Evolutionary conservation across 2,797 vertebrate species (phyloP).

Genomic region (Furcifer pardalis): DNA sequence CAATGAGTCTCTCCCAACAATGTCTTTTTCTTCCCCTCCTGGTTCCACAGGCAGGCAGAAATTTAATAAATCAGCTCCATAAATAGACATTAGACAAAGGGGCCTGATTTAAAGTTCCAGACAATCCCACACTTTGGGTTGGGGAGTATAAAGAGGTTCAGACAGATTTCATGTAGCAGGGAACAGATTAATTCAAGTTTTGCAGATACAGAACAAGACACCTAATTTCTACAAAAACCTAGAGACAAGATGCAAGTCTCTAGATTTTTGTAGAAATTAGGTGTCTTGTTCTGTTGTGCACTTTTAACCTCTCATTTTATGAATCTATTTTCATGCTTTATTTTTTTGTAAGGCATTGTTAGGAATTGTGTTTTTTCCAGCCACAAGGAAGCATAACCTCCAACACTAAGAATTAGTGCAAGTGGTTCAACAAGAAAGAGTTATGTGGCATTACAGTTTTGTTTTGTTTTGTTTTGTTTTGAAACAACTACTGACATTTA

Average conservation of each 20-base stretch:
- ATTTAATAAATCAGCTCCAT: slow-evolving; percentile 68
- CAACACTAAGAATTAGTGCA: neutral
- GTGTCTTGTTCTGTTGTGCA: neutral
- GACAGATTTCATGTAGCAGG: neutral
- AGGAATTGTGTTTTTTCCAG: slow-evolving; percentile 20
- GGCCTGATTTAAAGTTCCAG: neutral
- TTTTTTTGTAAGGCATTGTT: slow-evolving; percentile 30
- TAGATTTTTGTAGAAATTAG: neutral
- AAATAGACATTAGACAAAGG: neutral
- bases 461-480: slow-evolving; percentile 41
- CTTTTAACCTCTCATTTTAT: slow-evolving; percentile 3
- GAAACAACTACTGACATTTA: too few relatives aligned
- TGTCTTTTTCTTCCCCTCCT: slow-evolving; percentile 70
- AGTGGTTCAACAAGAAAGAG: slow-evolving; percentile 32
- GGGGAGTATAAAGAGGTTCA: too few relatives aligned
- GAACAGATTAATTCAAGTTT: neutral
- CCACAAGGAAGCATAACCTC: slow-evolving; percentile 24
- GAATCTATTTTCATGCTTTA: neutral
- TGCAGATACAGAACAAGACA: too few relatives aligned
- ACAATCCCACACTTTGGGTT: too few relatives aligned
- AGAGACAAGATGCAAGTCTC: neutral
- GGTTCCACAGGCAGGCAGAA: slow-evolving; percentile 77
- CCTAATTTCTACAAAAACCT: too few relatives aligned
- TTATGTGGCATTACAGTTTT: slow-evolving; percentile 17
- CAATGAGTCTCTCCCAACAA: slow-evolving; percentile 58